A percentile compares a stretch with the other conserved stretches of the same genome.
Conservation (phyloP, 1,140 invertebrate species). For the Neodiprion virginianus region DNA sequence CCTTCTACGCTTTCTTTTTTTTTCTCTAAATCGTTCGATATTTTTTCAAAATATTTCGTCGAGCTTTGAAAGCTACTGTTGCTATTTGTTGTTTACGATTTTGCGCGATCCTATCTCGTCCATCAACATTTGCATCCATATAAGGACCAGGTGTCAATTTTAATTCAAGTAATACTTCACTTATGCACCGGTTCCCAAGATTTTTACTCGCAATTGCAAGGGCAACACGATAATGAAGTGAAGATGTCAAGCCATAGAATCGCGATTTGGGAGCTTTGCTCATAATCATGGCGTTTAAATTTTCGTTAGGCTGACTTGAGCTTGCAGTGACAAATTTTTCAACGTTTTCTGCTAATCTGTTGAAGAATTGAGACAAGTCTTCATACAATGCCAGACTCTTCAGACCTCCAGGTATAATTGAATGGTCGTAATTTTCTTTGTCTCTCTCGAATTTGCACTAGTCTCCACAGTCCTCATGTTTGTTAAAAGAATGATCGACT, state of each 20-base stretch:
- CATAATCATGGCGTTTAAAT: slow-evolving; percentile 16
- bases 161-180: background rate
- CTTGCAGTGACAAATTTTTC: too few species aligned
- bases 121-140: slow-evolving; percentile 3
- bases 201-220: too few species aligned
- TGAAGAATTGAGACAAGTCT: slow-evolving; percentile 10
- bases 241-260: too few species aligned
- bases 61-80: slow-evolving; percentile 17
- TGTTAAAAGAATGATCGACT: slow-evolving; percentile 17
- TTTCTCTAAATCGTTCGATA: slow-evolving; percentile 15
- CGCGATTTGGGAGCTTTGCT: slow-evolving; percentile 17
- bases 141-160: slow-evolving; percentile 19
- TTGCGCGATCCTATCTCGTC: background rate
- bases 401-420: slow-evolving; percentile 20
- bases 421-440: slow-evolving; percentile 14
- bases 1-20: slow-evolving; percentile 10
- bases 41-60: slow-evolving; percentile 23
- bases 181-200: too few species aligned
- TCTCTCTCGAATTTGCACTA: slow-evolving; percentile 10
- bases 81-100: slow-evolving; percentile 13
- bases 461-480: slow-evolving; percentile 13
- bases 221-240: too few species aligned
- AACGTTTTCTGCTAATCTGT: too few species aligned
- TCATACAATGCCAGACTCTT: slow-evolving; percentile 10
- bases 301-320: slow-evolving; percentile 23